These are phyloP conservation scores for Lutjanus erythropterus DNA, from an alignment of 2,113 vertebrate species.

Conservation along the genomic window DNA sequence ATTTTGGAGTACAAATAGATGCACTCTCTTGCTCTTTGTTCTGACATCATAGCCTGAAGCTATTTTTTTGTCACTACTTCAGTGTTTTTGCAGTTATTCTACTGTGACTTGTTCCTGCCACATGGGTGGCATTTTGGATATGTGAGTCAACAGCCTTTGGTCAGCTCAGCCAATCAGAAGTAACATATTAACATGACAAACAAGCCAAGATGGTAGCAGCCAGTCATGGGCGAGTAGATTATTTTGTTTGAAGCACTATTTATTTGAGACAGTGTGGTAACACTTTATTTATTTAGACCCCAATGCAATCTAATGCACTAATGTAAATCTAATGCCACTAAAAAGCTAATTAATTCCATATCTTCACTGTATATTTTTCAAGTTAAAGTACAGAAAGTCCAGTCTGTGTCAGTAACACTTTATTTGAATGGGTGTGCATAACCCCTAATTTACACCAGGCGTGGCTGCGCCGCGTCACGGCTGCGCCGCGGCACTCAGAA, in stretches of 20 bases:
- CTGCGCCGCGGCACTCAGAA: too few species aligned
- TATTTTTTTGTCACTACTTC: constrained; percentile 19
- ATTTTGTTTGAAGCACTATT: constrained; percentile 32
- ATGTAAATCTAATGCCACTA: too few species aligned
- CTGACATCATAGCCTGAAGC: constrained; percentile 1
- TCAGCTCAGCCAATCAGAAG: constrained; percentile 44
- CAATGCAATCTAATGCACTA: too few species aligned
- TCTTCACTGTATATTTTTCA: too few species aligned
- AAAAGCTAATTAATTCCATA: too few species aligned
- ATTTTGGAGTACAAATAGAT: constrained; percentile 4
- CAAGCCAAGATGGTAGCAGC: constrained; percentile 12
- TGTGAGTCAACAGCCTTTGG: constrained; percentile 13
- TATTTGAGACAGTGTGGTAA: constrained; percentile 33
- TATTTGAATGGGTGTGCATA: too few species aligned
- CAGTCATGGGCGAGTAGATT: background rate
- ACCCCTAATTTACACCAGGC: too few species aligned
- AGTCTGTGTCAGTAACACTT: too few species aligned
- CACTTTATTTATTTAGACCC: too few species aligned
- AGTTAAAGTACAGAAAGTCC: too few species aligned
- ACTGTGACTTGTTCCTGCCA: constrained; percentile 8
- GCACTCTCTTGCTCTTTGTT: background rate
- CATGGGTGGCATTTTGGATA: constrained; percentile 26
- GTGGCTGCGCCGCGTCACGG: too few species aligned
- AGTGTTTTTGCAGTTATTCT: constrained; percentile 25
- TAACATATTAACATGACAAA: constrained; percentile 47